These are phyloP conservation scores for Rhinichthys klamathensis DNA, from an alignment of 2,113 vertebrate species.

Conservation along the genomic window DNA sequence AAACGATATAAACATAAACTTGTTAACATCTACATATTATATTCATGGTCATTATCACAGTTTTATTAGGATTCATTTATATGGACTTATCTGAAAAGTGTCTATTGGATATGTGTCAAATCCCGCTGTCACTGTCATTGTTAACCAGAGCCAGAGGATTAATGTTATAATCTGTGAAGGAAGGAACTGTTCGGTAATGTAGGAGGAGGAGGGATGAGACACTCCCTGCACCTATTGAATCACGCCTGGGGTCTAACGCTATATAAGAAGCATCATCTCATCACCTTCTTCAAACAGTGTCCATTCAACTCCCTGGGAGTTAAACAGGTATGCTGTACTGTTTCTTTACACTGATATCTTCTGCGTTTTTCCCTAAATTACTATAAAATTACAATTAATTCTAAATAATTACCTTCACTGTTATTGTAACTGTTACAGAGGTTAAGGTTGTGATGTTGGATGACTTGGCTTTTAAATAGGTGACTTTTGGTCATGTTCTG, in stretches of 20 bases:
- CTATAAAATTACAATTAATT: background rate
- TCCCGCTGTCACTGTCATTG: constrained; percentile 41
- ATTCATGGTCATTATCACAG: background rate
- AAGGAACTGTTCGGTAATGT: too few species aligned
- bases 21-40: background rate
- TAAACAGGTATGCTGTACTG: constrained; percentile 31
- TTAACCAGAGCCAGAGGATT: background rate
- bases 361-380: background rate
- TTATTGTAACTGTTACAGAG: background rate
- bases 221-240: constrained; percentile 33
- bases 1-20: background rate
- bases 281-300: constrained; percentile 6
- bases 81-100: background rate
- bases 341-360: background rate
- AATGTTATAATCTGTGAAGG: background rate
- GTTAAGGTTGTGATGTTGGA: background rate
- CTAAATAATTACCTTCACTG: background rate
- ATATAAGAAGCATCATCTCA: constrained; percentile 36
- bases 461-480: background rate
- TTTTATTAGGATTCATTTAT: background rate
- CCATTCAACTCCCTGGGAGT: background rate
- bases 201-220: constrained; percentile 24
- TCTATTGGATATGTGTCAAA: constrained; percentile 34
- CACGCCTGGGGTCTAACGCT: background rate
- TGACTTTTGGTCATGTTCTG: background rate